phyloP scores from a whole-genome alignment of 1,140 invertebrate genomes.

The Caenorhabditis remanei region DNA sequence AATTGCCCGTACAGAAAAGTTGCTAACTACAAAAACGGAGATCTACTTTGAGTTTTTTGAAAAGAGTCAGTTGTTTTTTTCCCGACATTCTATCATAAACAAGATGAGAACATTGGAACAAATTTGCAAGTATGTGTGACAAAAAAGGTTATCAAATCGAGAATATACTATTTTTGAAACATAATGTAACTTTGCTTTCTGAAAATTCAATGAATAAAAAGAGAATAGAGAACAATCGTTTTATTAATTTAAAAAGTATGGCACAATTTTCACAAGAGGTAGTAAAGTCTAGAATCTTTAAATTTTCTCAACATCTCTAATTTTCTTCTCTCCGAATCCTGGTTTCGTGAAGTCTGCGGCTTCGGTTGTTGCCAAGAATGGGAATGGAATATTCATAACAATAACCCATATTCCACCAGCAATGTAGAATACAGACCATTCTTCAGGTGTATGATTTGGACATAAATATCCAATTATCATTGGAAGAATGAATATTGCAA shows the following conservation, averaged over 20 bases:
- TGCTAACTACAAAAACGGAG: too few species aligned
- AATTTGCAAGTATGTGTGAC: too few species aligned
- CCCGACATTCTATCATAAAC: too few species aligned
- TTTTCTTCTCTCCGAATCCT: slow-evolving; percentile 40
- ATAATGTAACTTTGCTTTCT: not conserved
- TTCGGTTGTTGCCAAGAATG: slow-evolving; percentile 59
- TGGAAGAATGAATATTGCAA: slow-evolving; percentile 53
- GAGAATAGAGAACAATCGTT: not conserved
- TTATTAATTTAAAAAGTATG: not conserved
- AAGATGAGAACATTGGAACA: too few species aligned
- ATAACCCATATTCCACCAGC: slow-evolving; percentile 55
- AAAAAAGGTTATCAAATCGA: too few species aligned
- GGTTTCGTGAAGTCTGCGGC: slow-evolving; percentile 64
- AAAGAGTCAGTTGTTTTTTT: too few species aligned
- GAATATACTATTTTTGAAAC: too few species aligned
- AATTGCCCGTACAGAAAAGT: too few species aligned
- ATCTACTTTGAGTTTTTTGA: too few species aligned
- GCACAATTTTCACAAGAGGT: not conserved
- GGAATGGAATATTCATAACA: slow-evolving; percentile 61
- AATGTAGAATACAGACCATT: slow-evolving; percentile 60
- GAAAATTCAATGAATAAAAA: not conserved
- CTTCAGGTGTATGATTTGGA: slow-evolving; percentile 45
- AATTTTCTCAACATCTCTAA: slow-evolving; percentile 8
- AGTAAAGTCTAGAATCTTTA: not conserved
- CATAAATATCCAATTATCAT: slow-evolving; percentile 50